These are phyloP conservation scores for Drosophila funebris DNA, from an alignment of 1,140 invertebrate genomes.

Conservation along the genomic window DNA sequence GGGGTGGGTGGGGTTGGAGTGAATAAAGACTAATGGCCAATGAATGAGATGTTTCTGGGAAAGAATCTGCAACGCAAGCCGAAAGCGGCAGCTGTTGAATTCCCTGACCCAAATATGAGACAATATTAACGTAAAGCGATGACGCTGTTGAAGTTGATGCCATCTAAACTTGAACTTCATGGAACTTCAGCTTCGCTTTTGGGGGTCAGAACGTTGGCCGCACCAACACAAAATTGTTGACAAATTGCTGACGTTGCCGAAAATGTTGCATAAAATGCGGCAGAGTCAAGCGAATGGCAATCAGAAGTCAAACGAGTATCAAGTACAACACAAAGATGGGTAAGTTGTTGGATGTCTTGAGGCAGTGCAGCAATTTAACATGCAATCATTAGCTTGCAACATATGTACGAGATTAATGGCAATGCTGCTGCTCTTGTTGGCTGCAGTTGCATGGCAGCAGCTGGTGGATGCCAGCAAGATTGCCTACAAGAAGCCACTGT, in stretches of 20 bases:
- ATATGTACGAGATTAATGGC: neutral
- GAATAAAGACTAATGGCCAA: neutral
- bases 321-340: conserved; percentile 21
- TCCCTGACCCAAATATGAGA: conserved; percentile 35
- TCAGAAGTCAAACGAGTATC: conserved; percentile 6
- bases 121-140: neutral
- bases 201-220: conserved; percentile 30
- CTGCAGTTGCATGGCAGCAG: conserved; percentile 4
- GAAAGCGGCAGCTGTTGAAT: neutral
- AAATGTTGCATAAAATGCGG: conserved; percentile 33
- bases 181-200: neutral
- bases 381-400: conserved; percentile 1
- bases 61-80: conserved; percentile 27
- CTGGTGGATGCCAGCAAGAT: conserved; percentile 64
- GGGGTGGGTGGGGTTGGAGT: neutral
- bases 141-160: conserved; percentile 14
- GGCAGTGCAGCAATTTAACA: neutral
- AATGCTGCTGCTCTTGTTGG: conserved; percentile 31
- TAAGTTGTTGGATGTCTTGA: neutral
- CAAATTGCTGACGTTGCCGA: conserved; percentile 33
- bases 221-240: conserved; percentile 4
- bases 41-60: conserved; percentile 2
- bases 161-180: conserved; percentile 47
- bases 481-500: conserved; percentile 70
- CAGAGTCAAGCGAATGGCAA: neutral